Evolutionary conservation across 2,113 vertebrate genomes (phyloP).

Genomic region (Onychostoma macrolepis): DNA sequence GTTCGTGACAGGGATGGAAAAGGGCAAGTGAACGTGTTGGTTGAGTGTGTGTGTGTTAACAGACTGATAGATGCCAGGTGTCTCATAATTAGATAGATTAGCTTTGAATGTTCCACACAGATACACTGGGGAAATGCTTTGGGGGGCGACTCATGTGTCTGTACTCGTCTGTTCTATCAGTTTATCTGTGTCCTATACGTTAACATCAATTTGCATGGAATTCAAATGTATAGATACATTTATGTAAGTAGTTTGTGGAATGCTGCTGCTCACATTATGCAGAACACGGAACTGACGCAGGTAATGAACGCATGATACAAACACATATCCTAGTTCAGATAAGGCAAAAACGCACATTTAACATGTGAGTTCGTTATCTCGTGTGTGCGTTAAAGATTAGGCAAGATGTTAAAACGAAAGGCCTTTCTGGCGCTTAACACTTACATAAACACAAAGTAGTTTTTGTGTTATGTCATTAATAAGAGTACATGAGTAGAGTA

Average conservation of each 20-base stretch:
- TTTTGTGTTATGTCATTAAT: neutral
- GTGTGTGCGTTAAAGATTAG: neutral
- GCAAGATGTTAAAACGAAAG: neutral
- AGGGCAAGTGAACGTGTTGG: constrained; percentile 18
- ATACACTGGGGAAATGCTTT: neutral
- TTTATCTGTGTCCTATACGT: constrained; percentile 23
- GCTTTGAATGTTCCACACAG: constrained; percentile 62
- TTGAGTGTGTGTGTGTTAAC: constrained; percentile 46
- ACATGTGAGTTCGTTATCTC: constrained; percentile 18
- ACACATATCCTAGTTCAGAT: neutral
- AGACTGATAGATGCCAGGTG: constrained; percentile 68
- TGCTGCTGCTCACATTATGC: neutral
- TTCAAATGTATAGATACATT: constrained; percentile 3
- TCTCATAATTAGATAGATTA: constrained; percentile 68
- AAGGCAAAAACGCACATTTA: neutral
- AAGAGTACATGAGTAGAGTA: neutral
- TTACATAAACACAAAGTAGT: neutral
- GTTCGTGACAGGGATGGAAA: neutral
- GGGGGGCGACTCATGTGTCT: neutral
- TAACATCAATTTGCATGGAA: constrained; percentile 6
- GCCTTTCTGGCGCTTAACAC: neutral
- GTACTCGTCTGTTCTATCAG: neutral
- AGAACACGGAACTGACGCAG: neutral
- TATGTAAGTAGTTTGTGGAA: constrained; percentile 28
- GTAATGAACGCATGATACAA: neutral